Evolutionary conservation across 2,113 vertebrate species (phyloP), one percentile per base, ranked within the genome.

Genomic region (Bettongia penicillata): DNA sequence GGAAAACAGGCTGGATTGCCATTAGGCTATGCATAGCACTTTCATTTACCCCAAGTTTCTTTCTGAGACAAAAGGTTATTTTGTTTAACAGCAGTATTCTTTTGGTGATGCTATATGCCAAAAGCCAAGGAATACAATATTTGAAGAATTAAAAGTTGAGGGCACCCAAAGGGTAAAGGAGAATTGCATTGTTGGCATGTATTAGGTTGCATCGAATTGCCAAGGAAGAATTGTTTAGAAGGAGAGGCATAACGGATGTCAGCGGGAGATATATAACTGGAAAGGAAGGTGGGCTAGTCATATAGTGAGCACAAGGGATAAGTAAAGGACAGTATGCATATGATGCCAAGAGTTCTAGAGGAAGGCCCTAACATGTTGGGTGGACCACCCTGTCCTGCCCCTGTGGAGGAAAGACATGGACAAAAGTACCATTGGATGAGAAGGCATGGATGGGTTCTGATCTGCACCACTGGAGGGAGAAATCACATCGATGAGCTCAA

Each of bases 341-440:
- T 84, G 68, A 84, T 84, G 68, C 68, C n/a, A 84, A 84, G 61
- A 84, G n/a, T 43, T 43, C 68, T 84, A 43, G 68, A 84, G 68
- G 68, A 84, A 84, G 68, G 68, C 68, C 68, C 68, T 84, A 84
- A 84, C 37, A 43, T 43, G 23, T 84, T 43, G n/a, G 68, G 37
- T 84, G 68, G 68, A 84, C 68, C 68, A 84, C 68, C n/a, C n/a
- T 84, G 68, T 22, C 68, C 37, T 43, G 68, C n/a, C 68, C 68
- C 68, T 84, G 68, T 84, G 68, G 19, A 84, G 68, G 68, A 84
- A 84, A 84, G n/a, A n/a, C 19, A 43, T 84, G 68, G 68, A 84
- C 68, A 84, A 84, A 84, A 84, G n/a, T 84, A 84, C n/a, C 68
- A 84, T 84, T 84, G 68, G 68, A 84, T 84, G 68, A 84, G 68